Conservation (phyloP, 2,888 invertebrate genomes). For the Brachylomia viminalis region DNA sequence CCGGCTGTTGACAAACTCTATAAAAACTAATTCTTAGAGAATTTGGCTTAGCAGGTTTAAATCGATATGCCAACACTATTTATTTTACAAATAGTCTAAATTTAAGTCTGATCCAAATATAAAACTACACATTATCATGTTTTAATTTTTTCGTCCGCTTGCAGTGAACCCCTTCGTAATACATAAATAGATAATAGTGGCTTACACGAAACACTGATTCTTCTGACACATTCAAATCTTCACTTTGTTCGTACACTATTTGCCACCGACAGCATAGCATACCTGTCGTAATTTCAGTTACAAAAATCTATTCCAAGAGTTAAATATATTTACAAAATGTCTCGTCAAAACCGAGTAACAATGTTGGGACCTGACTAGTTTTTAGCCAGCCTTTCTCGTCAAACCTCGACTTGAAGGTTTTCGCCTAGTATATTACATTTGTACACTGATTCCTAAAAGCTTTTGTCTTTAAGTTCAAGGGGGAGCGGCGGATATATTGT, state of each 20-base stretch:
- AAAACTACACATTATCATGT: neutral
- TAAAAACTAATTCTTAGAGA: conserved; percentile 5
- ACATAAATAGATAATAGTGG: neutral
- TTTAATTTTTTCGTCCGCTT: conserved; percentile 1
- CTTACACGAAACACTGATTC: conserved; percentile 10
- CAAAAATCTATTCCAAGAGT: conserved; percentile 41
- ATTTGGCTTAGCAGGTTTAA: neutral
- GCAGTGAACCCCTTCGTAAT: conserved; percentile 23
- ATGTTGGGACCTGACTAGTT: neutral
- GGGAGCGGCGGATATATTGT: conserved; percentile 83
- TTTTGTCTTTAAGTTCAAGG: conserved; percentile 74
- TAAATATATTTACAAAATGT: conserved; percentile 45
- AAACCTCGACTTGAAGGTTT: conserved; percentile 11
- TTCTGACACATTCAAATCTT: conserved; percentile 14
- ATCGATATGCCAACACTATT: neutral
- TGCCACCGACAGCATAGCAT: conserved; percentile 8
- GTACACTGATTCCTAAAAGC: conserved; percentile 50
- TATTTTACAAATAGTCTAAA: neutral
- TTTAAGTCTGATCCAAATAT: neutral
- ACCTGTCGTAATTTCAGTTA: conserved; percentile 16
- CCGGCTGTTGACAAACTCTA: too few relatives aligned
- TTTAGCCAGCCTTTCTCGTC: neutral
- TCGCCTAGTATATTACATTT: conserved; percentile 55
- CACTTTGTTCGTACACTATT: conserved; percentile 5
- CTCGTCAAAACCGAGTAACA: conserved; percentile 36